Evolutionary conservation across 2,888 invertebrate species (phyloP).

Genomic region (Trachelus troglodyta): DNA sequence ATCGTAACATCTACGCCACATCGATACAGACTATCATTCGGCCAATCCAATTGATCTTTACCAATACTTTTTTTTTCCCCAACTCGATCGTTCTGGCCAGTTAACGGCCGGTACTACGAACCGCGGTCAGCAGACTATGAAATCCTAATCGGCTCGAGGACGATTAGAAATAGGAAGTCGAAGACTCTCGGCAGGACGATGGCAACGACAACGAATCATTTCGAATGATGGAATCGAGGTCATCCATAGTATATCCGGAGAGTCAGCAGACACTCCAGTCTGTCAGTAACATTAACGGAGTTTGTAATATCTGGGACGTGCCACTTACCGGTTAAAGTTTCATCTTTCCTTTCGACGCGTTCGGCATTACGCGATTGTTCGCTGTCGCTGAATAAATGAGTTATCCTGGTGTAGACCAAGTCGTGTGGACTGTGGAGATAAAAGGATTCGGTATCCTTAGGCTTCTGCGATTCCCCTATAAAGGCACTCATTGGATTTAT

Average conservation of each 20-base stretch:
- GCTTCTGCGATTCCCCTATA: slow-evolving; percentile 51
- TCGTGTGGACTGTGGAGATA: slow-evolving; percentile 87
- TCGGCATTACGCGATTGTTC: slow-evolving; percentile 42
- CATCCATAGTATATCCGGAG: slow-evolving; percentile 24
- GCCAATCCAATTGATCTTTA: not conserved
- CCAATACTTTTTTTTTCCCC: not conserved
- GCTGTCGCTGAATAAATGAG: slow-evolving; percentile 79
- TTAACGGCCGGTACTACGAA: not conserved
- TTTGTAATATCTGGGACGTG: slow-evolving; percentile 46
- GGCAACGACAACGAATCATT: slow-evolving; percentile 8
- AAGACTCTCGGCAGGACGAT: not conserved
- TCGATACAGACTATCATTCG: not conserved
- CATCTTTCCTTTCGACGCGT: slow-evolving; percentile 57
- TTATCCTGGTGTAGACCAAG: slow-evolving; percentile 84
- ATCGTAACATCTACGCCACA: not conserved
- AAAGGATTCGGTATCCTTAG: slow-evolving; percentile 74
- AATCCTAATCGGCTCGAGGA: not conserved
- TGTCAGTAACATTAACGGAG: slow-evolving; percentile 18
- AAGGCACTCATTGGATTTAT: slow-evolving; percentile 82
- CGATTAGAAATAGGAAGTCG: not conserved
- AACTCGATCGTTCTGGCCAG: not conserved
- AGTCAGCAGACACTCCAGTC: not conserved
- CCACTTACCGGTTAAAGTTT: slow-evolving; percentile 63
- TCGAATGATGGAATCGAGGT: slow-evolving; percentile 40
- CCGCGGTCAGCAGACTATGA: not conserved